Base-by-base conservation (phyloP, 2,113 vertebrate genomes). In the Aspidoscelis tigris region DNA sequence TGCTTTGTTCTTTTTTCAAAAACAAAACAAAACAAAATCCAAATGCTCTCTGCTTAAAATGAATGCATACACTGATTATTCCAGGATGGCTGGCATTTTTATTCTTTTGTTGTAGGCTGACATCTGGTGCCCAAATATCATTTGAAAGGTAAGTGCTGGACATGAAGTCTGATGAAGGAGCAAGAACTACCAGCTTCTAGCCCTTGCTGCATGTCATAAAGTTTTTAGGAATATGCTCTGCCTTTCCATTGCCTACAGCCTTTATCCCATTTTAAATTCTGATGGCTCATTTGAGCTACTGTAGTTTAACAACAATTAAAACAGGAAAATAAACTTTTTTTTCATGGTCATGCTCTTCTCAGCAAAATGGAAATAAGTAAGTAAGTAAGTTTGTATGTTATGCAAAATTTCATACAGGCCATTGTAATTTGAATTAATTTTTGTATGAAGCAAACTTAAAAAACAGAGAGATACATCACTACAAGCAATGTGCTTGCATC, bases 121-220 rank as follows among this genome's bases (percentile, higher is more conserved):
- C 72, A 83, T 65, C 72, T 75, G 72, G 71, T 75, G 66, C 20
- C 71, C 50, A 74, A 75, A 70, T 74, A 9, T 41, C 81, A 82
- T 4, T 81, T 81, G 41, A 61, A 66, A 82, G 70, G 72, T 66
- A 75, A 83, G 58, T 21, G 65, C 61, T n/a, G 26, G 24, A n/a
- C 26, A 41, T 71, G 20, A n/a, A 75, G 50, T 65, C 44, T 47
- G 71, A 22, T 65, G 65, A 18, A 12, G 58, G 24, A 74, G 81
- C 55, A 75, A 75, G 44, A 75, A 26, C 58, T 82, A 39, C 72
- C 70, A 73, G 39, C 39, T 81, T 70, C 33, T 39, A 71, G 21
- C 64, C 53, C 69, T 82, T 81, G 61, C 33, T 73, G 39, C 53
- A 73, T 64, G 53, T 7, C 44, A 61, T 43, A 82, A 82, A 82